Percentiles rank a stretch among this genome's conserved stretches.
phyloP scores from a whole-genome alignment of 1,140 invertebrate genomes.

The Odontomachus brunneus region DNA sequence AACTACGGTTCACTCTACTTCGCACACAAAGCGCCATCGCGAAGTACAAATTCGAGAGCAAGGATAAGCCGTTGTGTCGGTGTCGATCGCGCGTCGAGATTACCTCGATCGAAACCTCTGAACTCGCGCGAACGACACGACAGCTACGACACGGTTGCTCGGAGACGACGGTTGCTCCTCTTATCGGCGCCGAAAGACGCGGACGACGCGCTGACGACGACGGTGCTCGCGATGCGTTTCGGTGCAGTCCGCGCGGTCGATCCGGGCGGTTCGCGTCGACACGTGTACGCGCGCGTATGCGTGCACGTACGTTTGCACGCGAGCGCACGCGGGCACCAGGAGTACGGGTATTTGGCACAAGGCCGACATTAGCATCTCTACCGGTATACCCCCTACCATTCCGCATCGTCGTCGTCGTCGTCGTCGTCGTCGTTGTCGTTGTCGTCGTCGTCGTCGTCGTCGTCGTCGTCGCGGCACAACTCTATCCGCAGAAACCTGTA shows the following conservation, averaged over 20 bases:
- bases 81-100: too few relatives aligned
- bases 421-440: too few relatives aligned
- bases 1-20: too few relatives aligned
- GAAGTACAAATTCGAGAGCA: background rate
- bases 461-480: constrained; percentile 79
- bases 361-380: constrained; percentile 86
- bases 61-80: too few relatives aligned
- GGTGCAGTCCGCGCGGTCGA: constrained; percentile 39
- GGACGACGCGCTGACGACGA: constrained; percentile 8
- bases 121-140: constrained; percentile 17
- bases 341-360: constrained; percentile 84
- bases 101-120: constrained; percentile 29
- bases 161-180: constrained; percentile 25
- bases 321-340: constrained; percentile 76
- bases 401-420: constrained; percentile 20
- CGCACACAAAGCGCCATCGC: too few relatives aligned
- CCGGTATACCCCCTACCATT: constrained; percentile 84
- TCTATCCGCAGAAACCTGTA: constrained; percentile 83
- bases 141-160: too few relatives aligned
- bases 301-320: constrained; percentile 63
- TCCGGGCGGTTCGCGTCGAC: constrained; percentile 3
- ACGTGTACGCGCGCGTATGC: constrained; percentile 26
- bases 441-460: constrained; percentile 3
- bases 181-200: constrained; percentile 50
- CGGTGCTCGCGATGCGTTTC: constrained; percentile 58